Conservation (phyloP, 1,140 invertebrate genomes). For the Trichonephila inaurata region DNA sequence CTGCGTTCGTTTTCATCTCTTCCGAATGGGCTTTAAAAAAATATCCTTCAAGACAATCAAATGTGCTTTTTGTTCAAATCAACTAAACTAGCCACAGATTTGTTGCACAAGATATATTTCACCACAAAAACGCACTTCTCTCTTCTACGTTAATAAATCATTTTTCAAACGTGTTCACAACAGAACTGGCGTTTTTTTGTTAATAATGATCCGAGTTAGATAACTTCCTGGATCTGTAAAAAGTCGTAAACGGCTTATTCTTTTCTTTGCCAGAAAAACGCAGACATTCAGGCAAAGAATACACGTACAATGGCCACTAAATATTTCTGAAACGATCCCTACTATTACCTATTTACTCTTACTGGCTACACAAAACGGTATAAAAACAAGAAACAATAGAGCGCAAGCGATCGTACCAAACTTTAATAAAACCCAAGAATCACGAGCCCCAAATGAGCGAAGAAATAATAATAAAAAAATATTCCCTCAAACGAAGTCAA, state of each 20-base stretch:
- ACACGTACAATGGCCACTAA: slow-evolving; percentile 57
- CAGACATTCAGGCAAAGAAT: not conserved
- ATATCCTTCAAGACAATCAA: too few relatives aligned
- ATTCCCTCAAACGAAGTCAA: slow-evolving; percentile 39
- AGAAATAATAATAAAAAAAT: slow-evolving; percentile 37
- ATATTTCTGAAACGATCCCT: slow-evolving; percentile 50
- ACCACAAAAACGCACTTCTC: slow-evolving; percentile 9
- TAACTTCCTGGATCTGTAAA: slow-evolving; percentile 65
- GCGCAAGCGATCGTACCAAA: not conserved
- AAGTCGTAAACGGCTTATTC: slow-evolving; percentile 48
- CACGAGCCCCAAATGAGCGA: slow-evolving; percentile 49
- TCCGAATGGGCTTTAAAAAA: too few relatives aligned
- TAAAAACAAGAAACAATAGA: slow-evolving; percentile 58
- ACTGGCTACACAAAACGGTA: slow-evolving; percentile 41
- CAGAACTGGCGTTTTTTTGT: slow-evolving; percentile 9
- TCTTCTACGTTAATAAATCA: not conserved
- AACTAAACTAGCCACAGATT: too few relatives aligned
- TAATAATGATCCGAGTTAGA: slow-evolving; percentile 37
- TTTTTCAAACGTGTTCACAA: not conserved
- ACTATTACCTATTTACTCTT: slow-evolving; percentile 61
- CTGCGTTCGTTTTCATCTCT: too few relatives aligned
- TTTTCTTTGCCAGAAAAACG: slow-evolving; percentile 35
- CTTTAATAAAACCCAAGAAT: slow-evolving; percentile 51
- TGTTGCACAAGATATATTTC: not conserved
- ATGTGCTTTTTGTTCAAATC: too few relatives aligned